phyloP scores from a whole-genome alignment of 1,140 invertebrate genomes.

The Sitobion miscanthi region DNA sequence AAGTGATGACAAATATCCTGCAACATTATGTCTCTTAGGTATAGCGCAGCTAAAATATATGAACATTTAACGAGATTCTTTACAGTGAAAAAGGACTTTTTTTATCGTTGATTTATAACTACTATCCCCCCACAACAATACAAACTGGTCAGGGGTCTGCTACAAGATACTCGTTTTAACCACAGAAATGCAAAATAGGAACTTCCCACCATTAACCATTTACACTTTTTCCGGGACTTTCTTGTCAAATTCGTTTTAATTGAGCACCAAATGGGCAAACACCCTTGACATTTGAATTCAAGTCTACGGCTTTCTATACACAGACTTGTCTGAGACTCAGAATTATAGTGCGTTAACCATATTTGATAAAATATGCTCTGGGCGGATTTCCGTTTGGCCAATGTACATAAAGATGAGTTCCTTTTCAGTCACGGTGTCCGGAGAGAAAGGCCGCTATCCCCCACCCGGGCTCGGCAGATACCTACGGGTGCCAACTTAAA shows the following conservation, averaged over 20 bases:
- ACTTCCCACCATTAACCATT: neutral
- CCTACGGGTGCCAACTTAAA: too few relatives aligned
- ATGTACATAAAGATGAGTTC: neutral
- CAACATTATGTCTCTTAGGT: neutral
- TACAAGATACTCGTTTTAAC: neutral
- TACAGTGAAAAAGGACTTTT: neutral
- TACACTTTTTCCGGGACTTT: neutral
- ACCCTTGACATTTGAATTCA: neutral
- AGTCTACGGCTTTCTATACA: neutral
- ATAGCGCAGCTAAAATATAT: neutral
- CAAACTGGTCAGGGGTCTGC: neutral
- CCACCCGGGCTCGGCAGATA: too few relatives aligned
- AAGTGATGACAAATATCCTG: neutral
- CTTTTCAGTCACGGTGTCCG: neutral
- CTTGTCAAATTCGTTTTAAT: neutral
- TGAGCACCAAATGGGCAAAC: neutral
- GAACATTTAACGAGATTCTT: neutral
- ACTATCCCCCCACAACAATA: neutral
- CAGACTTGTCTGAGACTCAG: too few relatives aligned
- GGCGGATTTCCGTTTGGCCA: neutral
- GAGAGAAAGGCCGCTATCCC: too few relatives aligned
- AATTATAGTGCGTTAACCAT: neutral
- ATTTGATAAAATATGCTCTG: neutral
- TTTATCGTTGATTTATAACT: neutral
- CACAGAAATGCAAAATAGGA: neutral